Percentiles rank a stretch among this genome's conserved stretches.
These are phyloP conservation scores for Apodemus speciosus DNA, from an alignment of 2,113 vertebrate genomes.

Conservation along the genomic window DNA sequence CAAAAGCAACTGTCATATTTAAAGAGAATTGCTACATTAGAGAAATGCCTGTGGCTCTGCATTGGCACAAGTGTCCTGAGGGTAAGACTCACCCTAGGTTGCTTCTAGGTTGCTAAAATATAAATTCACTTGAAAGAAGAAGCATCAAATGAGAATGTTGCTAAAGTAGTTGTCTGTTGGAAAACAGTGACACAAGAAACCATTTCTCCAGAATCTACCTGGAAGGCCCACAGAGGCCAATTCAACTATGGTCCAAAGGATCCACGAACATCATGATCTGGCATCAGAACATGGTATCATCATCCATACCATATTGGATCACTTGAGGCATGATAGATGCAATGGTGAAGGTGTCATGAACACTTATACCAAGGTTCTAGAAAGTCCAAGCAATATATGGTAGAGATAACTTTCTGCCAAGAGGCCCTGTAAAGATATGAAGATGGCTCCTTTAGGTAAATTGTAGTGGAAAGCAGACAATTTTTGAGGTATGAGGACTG, in stretches of 20 bases:
- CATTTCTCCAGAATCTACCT: not conserved
- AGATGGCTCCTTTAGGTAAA: not conserved
- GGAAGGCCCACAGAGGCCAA: not conserved
- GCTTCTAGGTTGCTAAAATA: not conserved
- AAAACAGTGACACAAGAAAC: not conserved
- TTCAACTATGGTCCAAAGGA: not conserved
- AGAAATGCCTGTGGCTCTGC: not conserved
- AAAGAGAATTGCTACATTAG: not conserved
- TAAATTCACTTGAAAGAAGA: not conserved
- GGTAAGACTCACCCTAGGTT: not conserved
- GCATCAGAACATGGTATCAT: not conserved
- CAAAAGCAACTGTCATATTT: not conserved
- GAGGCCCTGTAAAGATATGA: not conserved
- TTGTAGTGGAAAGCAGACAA: not conserved
- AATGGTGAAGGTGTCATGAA: not conserved
- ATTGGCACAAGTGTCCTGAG: not conserved
- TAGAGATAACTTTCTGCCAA: not conserved
- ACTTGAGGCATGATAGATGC: not conserved
- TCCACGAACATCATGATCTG: not conserved
- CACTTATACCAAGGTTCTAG: not conserved
- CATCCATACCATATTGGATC: not conserved
- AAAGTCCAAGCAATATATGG: not conserved
- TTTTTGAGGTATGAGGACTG: not conserved
- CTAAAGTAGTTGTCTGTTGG: not conserved
- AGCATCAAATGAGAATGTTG: not conserved